Evolutionary conservation across 2,888 invertebrate genomes (phyloP).

Genomic region (Achlya flavicornis): DNA sequence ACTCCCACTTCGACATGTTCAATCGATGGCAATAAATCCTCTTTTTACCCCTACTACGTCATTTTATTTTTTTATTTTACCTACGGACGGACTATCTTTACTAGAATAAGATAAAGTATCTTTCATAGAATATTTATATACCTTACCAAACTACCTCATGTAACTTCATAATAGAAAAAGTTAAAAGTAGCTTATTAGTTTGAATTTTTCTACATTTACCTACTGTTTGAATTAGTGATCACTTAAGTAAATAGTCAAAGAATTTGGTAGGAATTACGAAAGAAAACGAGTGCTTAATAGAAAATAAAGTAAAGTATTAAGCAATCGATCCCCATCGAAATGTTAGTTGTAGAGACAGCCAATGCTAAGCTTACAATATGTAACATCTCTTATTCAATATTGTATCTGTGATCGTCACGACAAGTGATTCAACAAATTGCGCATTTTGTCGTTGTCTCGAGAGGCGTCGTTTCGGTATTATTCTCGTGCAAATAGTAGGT

Average conservation of each 20-base stretch:
- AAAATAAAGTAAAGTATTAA: too few relatives aligned
- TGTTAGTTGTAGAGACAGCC: slow-evolving; percentile 11
- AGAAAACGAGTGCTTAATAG: not conserved
- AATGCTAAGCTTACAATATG: slow-evolving; percentile 16
- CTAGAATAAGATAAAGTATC: too few relatives aligned
- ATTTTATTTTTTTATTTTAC: too few relatives aligned
- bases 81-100: too few relatives aligned
- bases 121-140: not conserved
- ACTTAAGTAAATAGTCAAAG: too few relatives aligned
- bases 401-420: slow-evolving; percentile 39
- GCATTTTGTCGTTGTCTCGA: slow-evolving; percentile 51
- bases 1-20: not conserved
- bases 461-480: slow-evolving; percentile 44
- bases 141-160: not conserved
- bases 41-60: not conserved
- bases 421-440: slow-evolving; percentile 56
- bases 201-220: too few relatives aligned
- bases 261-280: too few relatives aligned
- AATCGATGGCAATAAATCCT: not conserved
- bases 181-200: too few relatives aligned
- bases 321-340: not conserved
- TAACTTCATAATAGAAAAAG: too few relatives aligned
- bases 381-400: slow-evolving; percentile 16
- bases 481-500: slow-evolving; percentile 47
- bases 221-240: not conserved